phyloP scores from a whole-genome alignment of 30 jellyfish, hydroid and myxozoan species.

The Aurelia sp. region DNA sequence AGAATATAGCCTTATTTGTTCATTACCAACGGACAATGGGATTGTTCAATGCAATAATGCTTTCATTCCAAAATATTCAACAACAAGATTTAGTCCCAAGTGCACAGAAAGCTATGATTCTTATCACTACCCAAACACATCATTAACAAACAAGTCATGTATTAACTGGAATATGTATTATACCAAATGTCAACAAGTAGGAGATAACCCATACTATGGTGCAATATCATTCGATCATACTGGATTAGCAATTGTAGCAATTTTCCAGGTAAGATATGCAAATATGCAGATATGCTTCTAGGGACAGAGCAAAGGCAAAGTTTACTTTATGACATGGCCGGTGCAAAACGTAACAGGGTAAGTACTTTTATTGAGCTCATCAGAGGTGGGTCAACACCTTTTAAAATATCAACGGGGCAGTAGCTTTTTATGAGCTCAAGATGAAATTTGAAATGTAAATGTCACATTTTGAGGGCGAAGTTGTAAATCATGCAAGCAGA shows the following conservation, averaged over 20 bases:
- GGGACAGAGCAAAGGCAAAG: too few species aligned
- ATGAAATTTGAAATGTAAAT: too few species aligned
- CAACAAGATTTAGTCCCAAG: conserved; percentile 30
- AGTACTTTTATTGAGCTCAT: too few species aligned
- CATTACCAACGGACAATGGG: conserved; percentile 84
- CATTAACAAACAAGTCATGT: conserved; percentile 67
- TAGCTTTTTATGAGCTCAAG: too few species aligned
- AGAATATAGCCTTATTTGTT: conserved; percentile 64
- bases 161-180: conserved; percentile 91
- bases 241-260: conserved; percentile 93
- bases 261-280: conserved; percentile 80
- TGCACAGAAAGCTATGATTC: conserved; percentile 43
- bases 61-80: conserved; percentile 54
- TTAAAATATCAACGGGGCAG: too few species aligned
- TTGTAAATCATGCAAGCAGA: too few species aligned
- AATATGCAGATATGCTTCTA: too few species aligned
- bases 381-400: too few species aligned
- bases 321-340: too few species aligned
- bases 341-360: too few species aligned
- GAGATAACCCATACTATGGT: conserved; percentile 86
- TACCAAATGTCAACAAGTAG: conserved; percentile 72
- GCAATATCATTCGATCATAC: conserved; percentile 93
- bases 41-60: conserved; percentile 65
- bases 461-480: too few species aligned
- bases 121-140: conserved; percentile 23